Evolutionary conservation across 2,113 vertebrate genomes (phyloP).

Genomic region (Gallinago media): DNA sequence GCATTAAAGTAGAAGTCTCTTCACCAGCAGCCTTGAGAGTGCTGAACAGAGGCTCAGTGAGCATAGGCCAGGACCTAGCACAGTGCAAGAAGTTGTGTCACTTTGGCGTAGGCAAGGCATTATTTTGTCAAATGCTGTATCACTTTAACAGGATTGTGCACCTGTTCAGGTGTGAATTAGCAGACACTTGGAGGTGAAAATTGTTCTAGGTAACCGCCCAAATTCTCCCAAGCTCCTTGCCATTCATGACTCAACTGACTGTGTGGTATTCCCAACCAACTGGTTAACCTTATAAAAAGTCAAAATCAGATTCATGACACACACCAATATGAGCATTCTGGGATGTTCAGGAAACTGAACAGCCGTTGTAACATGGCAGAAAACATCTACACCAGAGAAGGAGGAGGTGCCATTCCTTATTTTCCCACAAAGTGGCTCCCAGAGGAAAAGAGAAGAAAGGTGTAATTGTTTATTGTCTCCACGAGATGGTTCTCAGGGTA

Average conservation of each 20-base stretch:
- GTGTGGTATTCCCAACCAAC: not conserved
- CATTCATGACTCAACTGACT: not conserved
- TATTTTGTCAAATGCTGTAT: not conserved
- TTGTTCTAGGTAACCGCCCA: not conserved
- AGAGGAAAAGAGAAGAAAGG: not conserved
- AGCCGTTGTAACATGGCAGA: not conserved
- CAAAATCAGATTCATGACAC: not conserved
- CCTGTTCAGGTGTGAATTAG: not conserved
- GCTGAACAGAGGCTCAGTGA: not conserved
- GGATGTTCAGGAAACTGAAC: not conserved
- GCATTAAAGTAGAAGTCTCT: not conserved
- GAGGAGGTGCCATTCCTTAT: not conserved
- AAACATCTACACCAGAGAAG: not conserved
- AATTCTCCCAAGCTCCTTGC: not conserved
- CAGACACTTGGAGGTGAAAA: not conserved
- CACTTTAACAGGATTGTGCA: not conserved
- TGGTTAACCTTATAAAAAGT: not conserved
- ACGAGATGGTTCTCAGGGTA: not conserved
- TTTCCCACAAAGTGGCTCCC: not conserved
- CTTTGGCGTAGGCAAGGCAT: not conserved
- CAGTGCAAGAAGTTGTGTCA: not conserved
- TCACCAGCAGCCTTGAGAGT: not conserved
- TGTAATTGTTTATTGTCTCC: not conserved
- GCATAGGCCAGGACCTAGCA: not conserved
- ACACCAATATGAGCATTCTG: not conserved